These are phyloP conservation scores for Panthera tigris DNA, from an alignment of 2,113 vertebrate species.

Conservation along the genomic window DNA sequence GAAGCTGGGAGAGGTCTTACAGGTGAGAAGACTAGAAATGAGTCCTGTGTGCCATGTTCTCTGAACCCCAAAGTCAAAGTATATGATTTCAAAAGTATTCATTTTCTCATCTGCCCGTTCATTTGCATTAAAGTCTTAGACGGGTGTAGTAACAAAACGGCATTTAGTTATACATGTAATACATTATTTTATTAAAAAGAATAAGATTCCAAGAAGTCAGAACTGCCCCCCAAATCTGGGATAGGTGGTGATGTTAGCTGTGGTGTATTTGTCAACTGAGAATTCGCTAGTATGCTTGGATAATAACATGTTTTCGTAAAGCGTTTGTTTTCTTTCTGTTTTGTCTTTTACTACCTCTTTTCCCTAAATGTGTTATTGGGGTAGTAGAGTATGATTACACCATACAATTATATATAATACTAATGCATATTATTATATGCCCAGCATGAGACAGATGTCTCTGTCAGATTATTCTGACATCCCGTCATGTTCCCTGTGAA, in stretches of 20 bases:
- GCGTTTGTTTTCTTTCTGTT: neutral
- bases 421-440: neutral
- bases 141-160: neutral
- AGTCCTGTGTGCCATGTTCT: neutral
- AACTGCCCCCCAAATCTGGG: neutral
- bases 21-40: neutral
- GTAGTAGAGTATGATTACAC: neutral
- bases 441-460: conserved; percentile 38
- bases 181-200: conserved; percentile 4
- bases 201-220: conserved; percentile 1
- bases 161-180: neutral
- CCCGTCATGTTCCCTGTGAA: neutral
- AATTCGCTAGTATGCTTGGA: neutral
- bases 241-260: neutral
- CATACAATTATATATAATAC: neutral
- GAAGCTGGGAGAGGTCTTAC: neutral
- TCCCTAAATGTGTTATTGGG: neutral
- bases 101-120: neutral
- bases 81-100: conserved; percentile 1
- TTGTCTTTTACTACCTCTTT: neutral
- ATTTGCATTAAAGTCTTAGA: neutral
- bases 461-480: conserved; percentile 35
- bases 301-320: neutral
- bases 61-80: neutral
- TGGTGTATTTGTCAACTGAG: neutral